Base-by-base conservation (phyloP, 2,797 vertebrate genomes). In the Clarias fuscus region DNA sequence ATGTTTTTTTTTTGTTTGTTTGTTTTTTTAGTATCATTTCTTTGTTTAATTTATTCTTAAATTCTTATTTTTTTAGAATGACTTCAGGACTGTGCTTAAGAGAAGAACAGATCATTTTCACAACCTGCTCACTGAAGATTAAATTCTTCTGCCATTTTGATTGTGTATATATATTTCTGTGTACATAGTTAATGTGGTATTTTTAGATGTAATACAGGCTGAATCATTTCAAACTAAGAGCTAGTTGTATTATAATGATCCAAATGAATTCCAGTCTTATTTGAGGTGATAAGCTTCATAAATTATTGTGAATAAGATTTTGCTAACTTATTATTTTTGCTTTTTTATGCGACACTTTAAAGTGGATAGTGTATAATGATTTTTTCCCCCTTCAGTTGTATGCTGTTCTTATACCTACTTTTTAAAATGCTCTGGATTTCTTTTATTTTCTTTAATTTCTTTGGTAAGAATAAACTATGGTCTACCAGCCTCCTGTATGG, bases 71-170 rank as follows among this genome's bases (percentile, higher is more conserved):
- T 88, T 64, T 22, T 91, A 97, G 96, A 95, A 95, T 58, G 95
- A 97, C 0, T 94, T 96, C 87, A 93, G 94, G 84, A 91, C 93
- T 48, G 90, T 93, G 73, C 94, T 97, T 88, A 95, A 92, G 91
- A 92, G 89, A 90, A 94, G 73, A 75, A 95, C 94, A 76, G 94
- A 96, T 90, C 95, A 93, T 62, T 92, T 93, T 89, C 83, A 89
- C 88, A 68, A 93, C 76, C 92, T 94, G 86, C 94, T 95, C 17
- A n/a, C 94, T 0, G 92, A 95, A 88, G 95, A 93, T 89, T 96
- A 90, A 95, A 27, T 11, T 40, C 14, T 22, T 56, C 22, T 61
- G 5, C 20, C 15, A 0, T 56, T 73, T 14, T 43, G 48, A 6
- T 18, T 68, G 20, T 71, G 24, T 83, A 13, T 73, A 15, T 72